Conservation (phyloP, 2,888 invertebrate species). For the Listrodromus nycthemerus region DNA sequence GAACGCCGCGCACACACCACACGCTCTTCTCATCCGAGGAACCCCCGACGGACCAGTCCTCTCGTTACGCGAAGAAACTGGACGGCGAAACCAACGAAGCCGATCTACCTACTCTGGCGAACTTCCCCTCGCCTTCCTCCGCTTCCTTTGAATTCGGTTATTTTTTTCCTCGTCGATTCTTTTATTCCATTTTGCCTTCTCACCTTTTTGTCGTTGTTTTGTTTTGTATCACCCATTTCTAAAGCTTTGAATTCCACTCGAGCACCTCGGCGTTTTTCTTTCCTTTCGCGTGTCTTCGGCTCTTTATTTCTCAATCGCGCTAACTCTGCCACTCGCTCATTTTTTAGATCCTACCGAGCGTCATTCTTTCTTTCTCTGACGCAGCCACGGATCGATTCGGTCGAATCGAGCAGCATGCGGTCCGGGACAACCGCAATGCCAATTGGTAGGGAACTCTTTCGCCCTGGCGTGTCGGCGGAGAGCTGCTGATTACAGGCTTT, state of each 20-base stretch:
- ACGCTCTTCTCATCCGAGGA: neutral
- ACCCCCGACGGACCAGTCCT: slow-evolving; percentile 6
- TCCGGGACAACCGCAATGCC: neutral
- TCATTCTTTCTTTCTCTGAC: neutral
- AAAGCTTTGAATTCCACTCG: neutral
- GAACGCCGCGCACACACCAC: slow-evolving; percentile 8
- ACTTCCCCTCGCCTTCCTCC: neutral
- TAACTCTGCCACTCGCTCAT: neutral
- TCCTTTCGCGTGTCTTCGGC: neutral
- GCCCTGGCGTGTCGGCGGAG: slow-evolving; percentile 33
- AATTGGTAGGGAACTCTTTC: slow-evolving; percentile 19
- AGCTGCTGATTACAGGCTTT: slow-evolving; percentile 40
- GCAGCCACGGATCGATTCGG: neutral
- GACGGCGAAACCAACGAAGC: slow-evolving; percentile 28
- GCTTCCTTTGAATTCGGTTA: neutral
- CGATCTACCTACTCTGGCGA: slow-evolving; percentile 8
- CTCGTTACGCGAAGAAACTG: slow-evolving; percentile 34
- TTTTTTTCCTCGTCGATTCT: neutral
- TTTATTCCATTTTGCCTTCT: neutral
- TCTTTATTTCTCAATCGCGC: neutral
- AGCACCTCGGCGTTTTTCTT: neutral
- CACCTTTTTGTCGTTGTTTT: neutral
- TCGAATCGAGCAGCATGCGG: slow-evolving; percentile 28
- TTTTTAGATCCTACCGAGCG: neutral
- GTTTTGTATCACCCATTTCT: neutral